Evolutionary conservation across 1,140 invertebrate genomes (phyloP), one percentile per base, ranked within the genome.

Genomic region (Drosophila ambigua): DNA sequence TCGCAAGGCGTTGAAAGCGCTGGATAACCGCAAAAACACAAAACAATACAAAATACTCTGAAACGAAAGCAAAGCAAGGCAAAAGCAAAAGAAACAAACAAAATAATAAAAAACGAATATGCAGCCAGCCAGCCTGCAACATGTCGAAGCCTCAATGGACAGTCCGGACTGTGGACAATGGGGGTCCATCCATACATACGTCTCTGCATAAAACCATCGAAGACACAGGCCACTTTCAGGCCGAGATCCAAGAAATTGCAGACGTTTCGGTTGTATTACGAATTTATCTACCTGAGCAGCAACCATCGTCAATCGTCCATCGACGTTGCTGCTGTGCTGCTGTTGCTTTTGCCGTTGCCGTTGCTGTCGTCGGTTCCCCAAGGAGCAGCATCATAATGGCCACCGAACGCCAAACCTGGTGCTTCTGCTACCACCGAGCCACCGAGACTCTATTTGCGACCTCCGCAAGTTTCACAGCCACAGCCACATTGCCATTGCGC

Each of bases 221-320:
- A 20, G 20, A 15, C 20, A 9, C 59, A 28, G 51, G 48, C 43
- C 51, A 23, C 43, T 43, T 43, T 11, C 61, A 46, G 61, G 43
- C 41, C 26, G 16, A 62, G 64, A 76, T 59, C 79, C 68, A 44
- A 63, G 35, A 66, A 59, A 60, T 59, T 48, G 54, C 31, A 60
- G 68, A 77, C 64, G 54, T 57, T 81, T 77, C 67, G 80, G 83
- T 82, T 87, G 78, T 77, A 78, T 81, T 87, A 87, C 75, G 75
- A 87, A 87, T 87, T 87, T 87, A 87, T 87, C 82, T 87, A 87
- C 82, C 82, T 87, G 79, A 88, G 79, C 83, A 87, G 73, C 82
- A 66, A 83, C 82, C 82, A 87, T 88, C 82, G 82, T 87, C 75
- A 88, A 79, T 87, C 83, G 78, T 81, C 78, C 78, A 82, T 82